A percentile compares a stretch with the other conserved stretches of the same genome.
Conservation (phyloP, 2,113 vertebrate species). For the Ammodytes dubius region DNA sequence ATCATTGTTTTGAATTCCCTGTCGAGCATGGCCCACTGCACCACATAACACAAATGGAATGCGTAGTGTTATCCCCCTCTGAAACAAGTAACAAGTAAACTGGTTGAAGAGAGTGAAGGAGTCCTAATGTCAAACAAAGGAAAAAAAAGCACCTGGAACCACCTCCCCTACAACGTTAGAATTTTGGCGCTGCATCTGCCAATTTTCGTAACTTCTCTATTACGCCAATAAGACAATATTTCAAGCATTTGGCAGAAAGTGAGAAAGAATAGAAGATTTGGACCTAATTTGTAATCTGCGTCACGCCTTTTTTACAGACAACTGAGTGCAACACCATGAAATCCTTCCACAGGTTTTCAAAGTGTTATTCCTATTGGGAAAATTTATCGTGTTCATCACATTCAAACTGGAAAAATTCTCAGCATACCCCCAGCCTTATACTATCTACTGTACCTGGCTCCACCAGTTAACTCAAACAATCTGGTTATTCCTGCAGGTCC, state of each 20-base stretch:
- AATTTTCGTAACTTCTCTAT: not conserved
- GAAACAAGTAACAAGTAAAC: not conserved
- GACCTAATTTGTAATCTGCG: not conserved
- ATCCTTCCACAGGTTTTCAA: too few relatives aligned
- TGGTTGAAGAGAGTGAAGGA: not conserved
- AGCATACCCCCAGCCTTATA: not conserved
- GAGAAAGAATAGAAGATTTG: not conserved
- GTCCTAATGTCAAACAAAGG: too few relatives aligned
- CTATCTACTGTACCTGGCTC: conserved; percentile 1
- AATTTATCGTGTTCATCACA: not conserved
- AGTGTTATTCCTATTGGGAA: not conserved
- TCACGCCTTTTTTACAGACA: too few relatives aligned
- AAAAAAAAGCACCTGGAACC: not conserved
- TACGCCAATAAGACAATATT: not conserved
- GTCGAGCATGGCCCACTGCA: not conserved
- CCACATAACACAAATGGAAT: not conserved
- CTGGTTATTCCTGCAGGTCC: not conserved
- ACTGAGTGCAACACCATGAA: not conserved
- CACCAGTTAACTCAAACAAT: not conserved
- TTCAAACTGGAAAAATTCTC: not conserved
- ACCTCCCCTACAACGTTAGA: not conserved
- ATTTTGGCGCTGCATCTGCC: not conserved
- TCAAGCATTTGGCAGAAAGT: not conserved
- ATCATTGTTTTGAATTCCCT: too few relatives aligned
- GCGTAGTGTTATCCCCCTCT: not conserved